phyloP scores from a whole-genome alignment of 2,797 vertebrate species.

The Crocidura indochinensis region DNA sequence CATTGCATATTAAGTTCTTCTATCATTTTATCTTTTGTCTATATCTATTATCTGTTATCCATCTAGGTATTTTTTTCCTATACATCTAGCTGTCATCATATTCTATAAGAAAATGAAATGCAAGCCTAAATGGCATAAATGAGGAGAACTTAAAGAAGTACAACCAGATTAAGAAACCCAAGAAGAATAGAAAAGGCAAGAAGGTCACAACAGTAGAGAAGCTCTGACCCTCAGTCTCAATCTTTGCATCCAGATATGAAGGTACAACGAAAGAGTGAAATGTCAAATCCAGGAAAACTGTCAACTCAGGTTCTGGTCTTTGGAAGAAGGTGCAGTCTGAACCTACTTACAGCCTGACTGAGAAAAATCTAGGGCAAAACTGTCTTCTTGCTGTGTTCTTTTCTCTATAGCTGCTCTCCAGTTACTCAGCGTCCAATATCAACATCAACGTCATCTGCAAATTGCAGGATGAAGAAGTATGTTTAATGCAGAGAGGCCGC shows the following conservation, averaged over 20 bases:
- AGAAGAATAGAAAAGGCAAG: neutral
- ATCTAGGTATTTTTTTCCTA: neutral
- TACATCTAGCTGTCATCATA: neutral
- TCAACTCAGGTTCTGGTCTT: neutral
- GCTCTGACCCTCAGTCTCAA: neutral
- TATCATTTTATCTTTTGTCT: neutral
- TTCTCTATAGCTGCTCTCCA: neutral
- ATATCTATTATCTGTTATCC: neutral
- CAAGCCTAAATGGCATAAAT: neutral
- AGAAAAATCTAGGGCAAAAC: neutral
- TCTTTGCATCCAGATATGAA: neutral
- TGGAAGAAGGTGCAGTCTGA: neutral
- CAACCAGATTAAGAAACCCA: neutral
- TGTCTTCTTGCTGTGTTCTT: neutral
- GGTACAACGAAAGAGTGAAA: neutral
- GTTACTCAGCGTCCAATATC: neutral
- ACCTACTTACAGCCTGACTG: neutral
- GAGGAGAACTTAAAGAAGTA: neutral
- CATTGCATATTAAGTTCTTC: slow-evolving; percentile 4
- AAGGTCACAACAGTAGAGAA: neutral
- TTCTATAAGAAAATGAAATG: slow-evolving; percentile 22
- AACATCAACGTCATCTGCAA: neutral
- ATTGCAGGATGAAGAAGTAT: neutral
- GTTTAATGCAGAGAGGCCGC: neutral
- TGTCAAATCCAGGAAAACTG: neutral